phyloP scores from a whole-genome alignment of 2,113 vertebrate genomes.

The Monopterus albus region DNA sequence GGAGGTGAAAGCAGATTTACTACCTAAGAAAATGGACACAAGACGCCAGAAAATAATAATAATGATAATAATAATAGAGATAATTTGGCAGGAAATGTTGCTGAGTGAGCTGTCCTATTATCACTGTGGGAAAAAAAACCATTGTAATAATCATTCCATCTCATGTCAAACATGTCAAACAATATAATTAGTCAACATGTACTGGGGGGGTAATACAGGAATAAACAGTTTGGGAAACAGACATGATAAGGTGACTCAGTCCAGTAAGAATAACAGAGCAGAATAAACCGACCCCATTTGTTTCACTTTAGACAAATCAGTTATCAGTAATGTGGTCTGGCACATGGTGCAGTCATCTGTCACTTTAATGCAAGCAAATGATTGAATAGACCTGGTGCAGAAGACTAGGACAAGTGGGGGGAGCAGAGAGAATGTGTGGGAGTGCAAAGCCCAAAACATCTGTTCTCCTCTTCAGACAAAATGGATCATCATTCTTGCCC shows the following conservation, averaged over 20 bases:
- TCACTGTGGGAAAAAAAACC: too few relatives aligned
- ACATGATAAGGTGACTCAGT: too few relatives aligned
- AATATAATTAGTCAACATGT: too few relatives aligned
- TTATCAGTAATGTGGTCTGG: slow-evolving; percentile 11
- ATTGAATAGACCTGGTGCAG: slow-evolving; percentile 48
- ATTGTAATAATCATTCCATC: too few relatives aligned
- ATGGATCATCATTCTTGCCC: slow-evolving; percentile 20
- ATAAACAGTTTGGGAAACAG: too few relatives aligned
- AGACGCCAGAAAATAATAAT: background rate
- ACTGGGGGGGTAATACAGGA: too few relatives aligned
- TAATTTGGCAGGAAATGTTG: background rate
- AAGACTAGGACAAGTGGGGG: slow-evolving; percentile 36
- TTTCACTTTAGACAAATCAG: slow-evolving; percentile 11
- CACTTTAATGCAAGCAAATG: slow-evolving; percentile 57
- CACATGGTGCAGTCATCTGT: slow-evolving; percentile 56
- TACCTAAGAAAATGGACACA: background rate
- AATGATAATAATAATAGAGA: background rate
- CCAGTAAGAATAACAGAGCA: too few relatives aligned
- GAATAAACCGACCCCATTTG: slow-evolving; percentile 24
- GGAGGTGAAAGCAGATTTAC: background rate
- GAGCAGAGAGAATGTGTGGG: slow-evolving; percentile 33
- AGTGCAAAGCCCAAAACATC: slow-evolving; percentile 62
- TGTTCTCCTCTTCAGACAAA: slow-evolving; percentile 60
- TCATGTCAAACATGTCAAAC: too few relatives aligned
- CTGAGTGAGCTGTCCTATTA: background rate